Percentiles rank a stretch among this genome's conserved stretches.
Conservation (phyloP, 2,888 invertebrate species). For the Suillia variegata region DNA sequence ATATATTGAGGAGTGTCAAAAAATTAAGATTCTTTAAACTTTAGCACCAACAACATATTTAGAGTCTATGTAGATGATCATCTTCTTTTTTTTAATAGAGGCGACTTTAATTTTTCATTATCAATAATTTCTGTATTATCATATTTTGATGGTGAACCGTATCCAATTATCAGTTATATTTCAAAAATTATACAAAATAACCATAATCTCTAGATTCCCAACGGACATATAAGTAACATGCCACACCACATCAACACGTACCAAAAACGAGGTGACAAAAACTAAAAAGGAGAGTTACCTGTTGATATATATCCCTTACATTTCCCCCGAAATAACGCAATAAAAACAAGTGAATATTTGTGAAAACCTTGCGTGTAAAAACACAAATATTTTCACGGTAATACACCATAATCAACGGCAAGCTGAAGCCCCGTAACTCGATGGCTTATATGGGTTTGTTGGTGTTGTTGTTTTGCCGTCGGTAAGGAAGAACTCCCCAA, state of each 20-base stretch:
- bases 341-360: constrained; percentile 21
- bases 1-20: too few relatives aligned
- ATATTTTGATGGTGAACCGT: too few relatives aligned
- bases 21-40: too few relatives aligned
- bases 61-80: too few relatives aligned
- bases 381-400: constrained; percentile 54
- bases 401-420: constrained; percentile 40
- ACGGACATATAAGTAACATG: constrained; percentile 20
- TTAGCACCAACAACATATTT: too few relatives aligned
- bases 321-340: constrained; percentile 26
- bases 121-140: not conserved
- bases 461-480: constrained; percentile 13
- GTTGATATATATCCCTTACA: constrained; percentile 24
- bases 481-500: constrained; percentile 33
- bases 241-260: not conserved
- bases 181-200: not conserved
- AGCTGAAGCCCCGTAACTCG: not conserved
- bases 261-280: not conserved
- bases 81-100: too few relatives aligned
- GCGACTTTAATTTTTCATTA: not conserved
- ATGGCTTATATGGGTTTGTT: constrained; percentile 18
- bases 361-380: constrained; percentile 35
- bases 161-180: not conserved
- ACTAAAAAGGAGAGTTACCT: constrained; percentile 23
- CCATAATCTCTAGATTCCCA: constrained; percentile 14